A percentile compares a stretch with the other conserved stretches of the same genome.
Conservation (phyloP, 2,888 invertebrate genomes). For the Nomada hirtipes region DNA sequence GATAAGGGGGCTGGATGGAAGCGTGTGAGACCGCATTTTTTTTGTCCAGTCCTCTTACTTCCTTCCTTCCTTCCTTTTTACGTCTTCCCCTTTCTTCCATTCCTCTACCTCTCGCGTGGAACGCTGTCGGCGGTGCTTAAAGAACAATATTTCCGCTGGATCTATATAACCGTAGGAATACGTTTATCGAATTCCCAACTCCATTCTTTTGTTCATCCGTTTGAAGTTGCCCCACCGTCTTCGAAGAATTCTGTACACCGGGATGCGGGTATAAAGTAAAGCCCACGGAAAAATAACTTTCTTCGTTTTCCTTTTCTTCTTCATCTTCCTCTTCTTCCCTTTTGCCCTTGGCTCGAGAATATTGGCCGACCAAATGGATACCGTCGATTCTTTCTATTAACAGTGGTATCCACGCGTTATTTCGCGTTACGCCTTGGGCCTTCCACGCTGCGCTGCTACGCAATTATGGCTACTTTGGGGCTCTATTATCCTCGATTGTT, state of each 20-base stretch:
- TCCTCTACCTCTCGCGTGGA: not conserved
- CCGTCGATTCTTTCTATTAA: slow-evolving; percentile 25
- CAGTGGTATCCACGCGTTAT: slow-evolving; percentile 11
- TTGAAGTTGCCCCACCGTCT: slow-evolving; percentile 45
- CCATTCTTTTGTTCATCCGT: slow-evolving; percentile 46
- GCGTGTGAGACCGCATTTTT: no score
- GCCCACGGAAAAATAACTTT: slow-evolving; percentile 58
- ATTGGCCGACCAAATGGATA: slow-evolving; percentile 21
- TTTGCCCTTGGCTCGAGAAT: not conserved
- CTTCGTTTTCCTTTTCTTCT: not conserved
- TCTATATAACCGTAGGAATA: slow-evolving; percentile 62
- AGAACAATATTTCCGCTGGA: slow-evolving; percentile 64
- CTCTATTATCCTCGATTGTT: slow-evolving; percentile 47
- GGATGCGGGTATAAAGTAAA: slow-evolving; percentile 29
- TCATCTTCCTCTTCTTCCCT: not conserved
- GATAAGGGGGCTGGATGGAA: slow-evolving; percentile 26
- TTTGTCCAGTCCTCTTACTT: not conserved
- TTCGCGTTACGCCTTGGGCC: slow-evolving; percentile 24
- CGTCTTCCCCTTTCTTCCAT: not conserved
- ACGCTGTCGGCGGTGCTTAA: slow-evolving; percentile 57
- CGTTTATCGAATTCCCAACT: slow-evolving; percentile 62
- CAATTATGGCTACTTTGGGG: slow-evolving; percentile 50
- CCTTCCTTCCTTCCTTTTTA: slow-evolving; percentile 4
- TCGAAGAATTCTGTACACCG: slow-evolving; percentile 30
- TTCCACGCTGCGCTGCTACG: slow-evolving; percentile 1